These are phyloP conservation scores for Isotomurus palustris DNA, from an alignment of 2,888 invertebrate species.

Conservation along the genomic window DNA sequence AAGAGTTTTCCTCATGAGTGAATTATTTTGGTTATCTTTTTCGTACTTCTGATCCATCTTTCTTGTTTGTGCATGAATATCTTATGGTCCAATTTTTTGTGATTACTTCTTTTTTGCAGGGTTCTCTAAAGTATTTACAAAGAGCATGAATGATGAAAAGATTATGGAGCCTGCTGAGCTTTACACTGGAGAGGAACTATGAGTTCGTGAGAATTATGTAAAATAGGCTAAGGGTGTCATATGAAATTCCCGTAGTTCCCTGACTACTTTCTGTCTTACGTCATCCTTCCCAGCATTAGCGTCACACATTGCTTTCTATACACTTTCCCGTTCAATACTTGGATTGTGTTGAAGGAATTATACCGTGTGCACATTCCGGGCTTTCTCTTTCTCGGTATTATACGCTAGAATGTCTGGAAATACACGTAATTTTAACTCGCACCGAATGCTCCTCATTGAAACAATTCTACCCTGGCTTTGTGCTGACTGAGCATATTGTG, in stretches of 20 bases:
- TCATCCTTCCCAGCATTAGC: constrained; percentile 1
- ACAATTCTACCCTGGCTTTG: no score
- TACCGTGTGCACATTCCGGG: no score
- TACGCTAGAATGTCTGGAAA: no score
- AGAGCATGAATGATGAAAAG: not conserved
- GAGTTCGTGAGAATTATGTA: not conserved
- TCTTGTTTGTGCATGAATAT: no score
- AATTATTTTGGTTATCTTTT: no score
- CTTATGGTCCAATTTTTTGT: not conserved
- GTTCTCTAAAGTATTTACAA: not conserved
- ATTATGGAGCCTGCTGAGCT: not conserved
- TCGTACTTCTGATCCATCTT: no score
- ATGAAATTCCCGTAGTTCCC: not conserved
- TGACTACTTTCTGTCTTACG: not conserved
- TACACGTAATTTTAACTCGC: no score
- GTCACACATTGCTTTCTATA: not conserved
- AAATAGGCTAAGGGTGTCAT: not conserved
- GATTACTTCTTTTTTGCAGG: not conserved
- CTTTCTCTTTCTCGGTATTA: no score
- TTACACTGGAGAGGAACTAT: not conserved
- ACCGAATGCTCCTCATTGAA: no score
- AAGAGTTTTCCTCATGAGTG: no score
- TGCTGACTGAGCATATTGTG: no score
- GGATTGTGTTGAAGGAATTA: no score
- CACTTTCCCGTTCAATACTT: not conserved